A percentile compares a stretch with the other conserved stretches of the same genome.
phyloP scores from a whole-genome alignment of 2,888 invertebrate species.

The Lasioglossum marginatum region DNA sequence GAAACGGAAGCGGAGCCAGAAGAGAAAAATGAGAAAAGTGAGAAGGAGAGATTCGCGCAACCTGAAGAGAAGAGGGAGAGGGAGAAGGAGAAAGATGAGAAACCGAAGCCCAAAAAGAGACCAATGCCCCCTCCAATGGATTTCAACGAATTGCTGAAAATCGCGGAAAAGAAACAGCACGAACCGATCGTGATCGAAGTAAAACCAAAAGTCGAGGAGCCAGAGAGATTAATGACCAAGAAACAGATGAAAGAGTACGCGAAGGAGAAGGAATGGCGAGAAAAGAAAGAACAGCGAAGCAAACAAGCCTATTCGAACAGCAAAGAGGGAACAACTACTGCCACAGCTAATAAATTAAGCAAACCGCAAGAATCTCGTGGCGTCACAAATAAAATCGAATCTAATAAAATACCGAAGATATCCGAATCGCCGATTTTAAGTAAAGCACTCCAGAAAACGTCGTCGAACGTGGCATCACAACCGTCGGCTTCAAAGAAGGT shows the following conservation, averaged over 20 bases:
- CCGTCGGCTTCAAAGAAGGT: slow-evolving; percentile 31
- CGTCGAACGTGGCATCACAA: background rate
- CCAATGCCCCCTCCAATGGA: slow-evolving; percentile 91
- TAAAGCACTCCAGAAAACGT: slow-evolving; percentile 54
- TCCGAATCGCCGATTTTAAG: slow-evolving; percentile 51
- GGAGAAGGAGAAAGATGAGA: slow-evolving; percentile 81
- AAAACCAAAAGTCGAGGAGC: slow-evolving; percentile 84
- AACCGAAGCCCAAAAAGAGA: slow-evolving; percentile 86
- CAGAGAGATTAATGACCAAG: slow-evolving; percentile 91
- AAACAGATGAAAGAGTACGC: slow-evolving; percentile 91
- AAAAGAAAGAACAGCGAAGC: slow-evolving; percentile 84
- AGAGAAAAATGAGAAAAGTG: slow-evolving; percentile 80
- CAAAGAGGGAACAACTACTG: slow-evolving; percentile 23
- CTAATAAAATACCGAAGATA: slow-evolving; percentile 67
- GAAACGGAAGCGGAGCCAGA: slow-evolving; percentile 83
- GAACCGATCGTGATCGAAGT: slow-evolving; percentile 89
- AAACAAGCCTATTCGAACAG: slow-evolving; percentile 36
- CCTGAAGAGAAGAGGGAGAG: slow-evolving; percentile 76
- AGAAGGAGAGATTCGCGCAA: slow-evolving; percentile 74
- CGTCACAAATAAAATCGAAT: slow-evolving; percentile 52
- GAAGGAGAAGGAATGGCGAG: slow-evolving; percentile 89
- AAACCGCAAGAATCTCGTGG: slow-evolving; percentile 56
- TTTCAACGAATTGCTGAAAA: slow-evolving; percentile 91
- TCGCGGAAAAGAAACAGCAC: slow-evolving; percentile 93
- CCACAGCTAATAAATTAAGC: slow-evolving; percentile 55